Percentiles rank a stretch among this genome's conserved stretches.
phyloP scores from a whole-genome alignment of 2,888 invertebrate genomes.

The Nephrotoma flavescens region DNA sequence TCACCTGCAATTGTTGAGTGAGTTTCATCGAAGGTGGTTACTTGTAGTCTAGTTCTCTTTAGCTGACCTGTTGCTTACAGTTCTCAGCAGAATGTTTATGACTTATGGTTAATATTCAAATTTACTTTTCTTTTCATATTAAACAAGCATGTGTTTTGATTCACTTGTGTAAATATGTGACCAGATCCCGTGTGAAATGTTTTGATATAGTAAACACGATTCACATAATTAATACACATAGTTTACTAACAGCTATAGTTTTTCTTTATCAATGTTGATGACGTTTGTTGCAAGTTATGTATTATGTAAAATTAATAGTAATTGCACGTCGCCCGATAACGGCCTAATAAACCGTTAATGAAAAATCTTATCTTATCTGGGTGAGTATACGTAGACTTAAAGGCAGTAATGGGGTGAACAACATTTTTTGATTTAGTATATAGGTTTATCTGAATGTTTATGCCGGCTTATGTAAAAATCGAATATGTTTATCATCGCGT shows the following conservation, averaged over 20 bases:
- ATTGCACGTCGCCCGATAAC: neutral
- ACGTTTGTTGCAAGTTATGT: neutral
- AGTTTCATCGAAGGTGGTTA: too few relatives aligned
- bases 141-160: too few relatives aligned
- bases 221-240: neutral
- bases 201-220: neutral
- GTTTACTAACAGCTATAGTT: neutral
- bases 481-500: too few relatives aligned
- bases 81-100: too few relatives aligned
- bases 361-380: neutral
- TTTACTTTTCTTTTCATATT: too few relatives aligned
- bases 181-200: neutral
- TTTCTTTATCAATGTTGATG: neutral
- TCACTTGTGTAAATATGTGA: too few relatives aligned
- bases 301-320: neutral
- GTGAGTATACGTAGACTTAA: neutral
- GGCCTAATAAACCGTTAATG: neutral
- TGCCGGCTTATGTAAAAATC: neutral
- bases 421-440: neutral
- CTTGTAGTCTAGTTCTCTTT: too few relatives aligned
- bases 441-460: neutral
- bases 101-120: too few relatives aligned
- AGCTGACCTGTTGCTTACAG: too few relatives aligned
- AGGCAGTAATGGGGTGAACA: neutral
- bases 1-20: too few relatives aligned